A percentile compares a stretch with the other conserved stretches of the same genome.
Conservation (phyloP, 2,113 vertebrate species). For the Ameiurus melas region DNA sequence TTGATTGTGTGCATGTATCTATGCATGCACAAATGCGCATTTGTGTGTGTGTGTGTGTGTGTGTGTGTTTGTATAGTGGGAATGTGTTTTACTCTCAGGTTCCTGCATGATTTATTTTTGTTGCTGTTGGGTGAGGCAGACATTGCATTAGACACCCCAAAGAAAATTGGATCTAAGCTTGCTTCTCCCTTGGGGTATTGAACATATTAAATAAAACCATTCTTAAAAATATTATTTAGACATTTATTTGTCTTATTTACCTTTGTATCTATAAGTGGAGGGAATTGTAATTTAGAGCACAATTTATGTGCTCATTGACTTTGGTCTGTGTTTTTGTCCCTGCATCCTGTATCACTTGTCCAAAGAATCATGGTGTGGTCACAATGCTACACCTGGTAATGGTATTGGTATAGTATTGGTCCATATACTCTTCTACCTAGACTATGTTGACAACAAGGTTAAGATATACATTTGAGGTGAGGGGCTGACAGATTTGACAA, state of each 20-base stretch:
- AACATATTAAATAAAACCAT: not conserved
- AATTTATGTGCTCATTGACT: not conserved
- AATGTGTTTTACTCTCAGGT: slow-evolving; percentile 14
- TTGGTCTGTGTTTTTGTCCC: too few relatives aligned
- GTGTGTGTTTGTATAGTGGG: not conserved
- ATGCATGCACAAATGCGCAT: not conserved
- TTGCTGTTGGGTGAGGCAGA: not conserved
- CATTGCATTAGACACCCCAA: slow-evolving; percentile 4
- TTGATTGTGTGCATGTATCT: not conserved
- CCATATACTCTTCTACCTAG: not conserved
- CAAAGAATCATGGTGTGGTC: not conserved
- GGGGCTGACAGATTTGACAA: slow-evolving; percentile 21
- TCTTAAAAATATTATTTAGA: not conserved
- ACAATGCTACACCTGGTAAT: not conserved
- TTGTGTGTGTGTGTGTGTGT: not conserved
- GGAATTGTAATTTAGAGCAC: not conserved
- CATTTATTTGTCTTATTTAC: not conserved
- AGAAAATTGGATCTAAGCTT: not conserved
- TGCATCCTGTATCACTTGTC: too few relatives aligned
- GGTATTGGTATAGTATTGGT: too few relatives aligned
- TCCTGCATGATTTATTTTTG: slow-evolving; percentile 20
- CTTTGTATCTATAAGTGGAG: not conserved
- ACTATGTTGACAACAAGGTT: not conserved
- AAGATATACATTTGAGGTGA: slow-evolving; percentile 25
- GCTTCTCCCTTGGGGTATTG: not conserved